Conservation (phyloP, 2,113 vertebrate genomes). For the Poeciliopsis occidentalis region DNA sequence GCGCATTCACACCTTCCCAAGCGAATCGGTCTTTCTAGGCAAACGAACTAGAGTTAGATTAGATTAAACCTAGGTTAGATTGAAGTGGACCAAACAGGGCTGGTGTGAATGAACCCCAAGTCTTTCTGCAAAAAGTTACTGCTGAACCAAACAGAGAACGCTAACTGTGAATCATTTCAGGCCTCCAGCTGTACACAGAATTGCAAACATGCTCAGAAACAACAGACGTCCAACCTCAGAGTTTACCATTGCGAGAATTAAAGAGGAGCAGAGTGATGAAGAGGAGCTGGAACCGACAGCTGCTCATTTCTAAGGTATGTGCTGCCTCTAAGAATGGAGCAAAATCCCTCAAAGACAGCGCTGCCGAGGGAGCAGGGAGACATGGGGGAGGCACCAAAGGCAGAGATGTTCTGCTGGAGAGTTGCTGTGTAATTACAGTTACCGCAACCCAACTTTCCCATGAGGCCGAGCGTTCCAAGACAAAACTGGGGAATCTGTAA, state of each 20-base stretch:
- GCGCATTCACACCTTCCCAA: too few relatives aligned
- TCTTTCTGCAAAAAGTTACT: neutral
- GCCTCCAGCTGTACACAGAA: neutral
- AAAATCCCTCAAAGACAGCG: slow-evolving; percentile 31
- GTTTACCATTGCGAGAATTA: neutral
- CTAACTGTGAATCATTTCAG: neutral
- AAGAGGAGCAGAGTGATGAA: neutral
- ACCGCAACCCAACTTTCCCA: slow-evolving; percentile 25
- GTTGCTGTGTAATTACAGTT: slow-evolving; percentile 39
- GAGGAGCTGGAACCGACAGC: slow-evolving; percentile 26
- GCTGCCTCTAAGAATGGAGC: slow-evolving; percentile 42
- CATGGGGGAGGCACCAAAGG: slow-evolving; percentile 1
- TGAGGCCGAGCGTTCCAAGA: neutral
- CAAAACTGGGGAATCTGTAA: neutral
- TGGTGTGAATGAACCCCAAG: too few relatives aligned
- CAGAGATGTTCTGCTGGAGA: slow-evolving; percentile 44
- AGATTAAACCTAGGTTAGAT: too few relatives aligned
- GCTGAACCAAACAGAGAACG: neutral
- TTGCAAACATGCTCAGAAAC: neutral
- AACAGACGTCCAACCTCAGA: neutral
- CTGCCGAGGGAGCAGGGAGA: neutral
- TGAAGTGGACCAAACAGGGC: too few relatives aligned
- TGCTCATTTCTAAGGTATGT: slow-evolving; percentile 42
- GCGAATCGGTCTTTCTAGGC: too few relatives aligned
- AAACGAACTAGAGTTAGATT: too few relatives aligned